Percentiles rank a stretch among this genome's conserved stretches.
phyloP scores from a whole-genome alignment of 2,888 invertebrate genomes.

The Achlya flavicornis region DNA sequence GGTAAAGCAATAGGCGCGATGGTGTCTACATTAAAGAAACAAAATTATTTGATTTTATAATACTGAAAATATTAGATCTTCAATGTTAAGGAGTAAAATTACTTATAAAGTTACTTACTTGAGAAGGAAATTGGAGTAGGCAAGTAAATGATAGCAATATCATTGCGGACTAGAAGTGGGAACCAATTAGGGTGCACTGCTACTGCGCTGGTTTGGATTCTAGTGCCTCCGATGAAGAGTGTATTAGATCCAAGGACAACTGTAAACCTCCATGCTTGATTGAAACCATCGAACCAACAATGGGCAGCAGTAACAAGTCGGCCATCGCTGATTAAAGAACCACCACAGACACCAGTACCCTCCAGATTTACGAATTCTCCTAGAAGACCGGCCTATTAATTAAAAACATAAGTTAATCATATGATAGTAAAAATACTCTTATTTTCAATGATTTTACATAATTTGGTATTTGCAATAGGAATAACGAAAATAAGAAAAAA shows the following conservation, averaged over 20 bases:
- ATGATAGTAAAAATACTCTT: too few relatives aligned
- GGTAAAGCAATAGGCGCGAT: conserved; percentile 50
- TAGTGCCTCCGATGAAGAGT: conserved; percentile 53
- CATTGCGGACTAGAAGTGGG: conserved; percentile 49
- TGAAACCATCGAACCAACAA: conserved; percentile 63
- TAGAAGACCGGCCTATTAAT: conserved; percentile 49
- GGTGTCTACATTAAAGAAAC: conserved; percentile 34
- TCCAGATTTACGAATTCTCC: neutral
- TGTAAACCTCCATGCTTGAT: conserved; percentile 52
- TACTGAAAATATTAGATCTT: neutral
- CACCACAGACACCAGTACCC: conserved; percentile 56
- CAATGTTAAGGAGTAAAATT: neutral
- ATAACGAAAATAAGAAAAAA: too few relatives aligned
- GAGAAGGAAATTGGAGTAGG: conserved; percentile 35
- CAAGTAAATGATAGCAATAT: conserved; percentile 55
- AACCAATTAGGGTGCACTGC: conserved; percentile 50
- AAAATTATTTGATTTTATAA: neutral
- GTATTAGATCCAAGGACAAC: conserved; percentile 54
- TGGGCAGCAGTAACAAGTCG: conserved; percentile 63
- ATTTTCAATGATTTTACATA: too few relatives aligned
- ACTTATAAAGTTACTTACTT: conserved; percentile 35
- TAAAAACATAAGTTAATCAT: neutral
- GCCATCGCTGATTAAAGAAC: conserved; percentile 43
- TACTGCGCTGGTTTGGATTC: conserved; percentile 45
- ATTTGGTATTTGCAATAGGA: too few relatives aligned